A percentile compares a stretch with the other conserved stretches of the same genome.
Conservation (phyloP, 2,888 invertebrate genomes). For the Acronicta leporina region DNA sequence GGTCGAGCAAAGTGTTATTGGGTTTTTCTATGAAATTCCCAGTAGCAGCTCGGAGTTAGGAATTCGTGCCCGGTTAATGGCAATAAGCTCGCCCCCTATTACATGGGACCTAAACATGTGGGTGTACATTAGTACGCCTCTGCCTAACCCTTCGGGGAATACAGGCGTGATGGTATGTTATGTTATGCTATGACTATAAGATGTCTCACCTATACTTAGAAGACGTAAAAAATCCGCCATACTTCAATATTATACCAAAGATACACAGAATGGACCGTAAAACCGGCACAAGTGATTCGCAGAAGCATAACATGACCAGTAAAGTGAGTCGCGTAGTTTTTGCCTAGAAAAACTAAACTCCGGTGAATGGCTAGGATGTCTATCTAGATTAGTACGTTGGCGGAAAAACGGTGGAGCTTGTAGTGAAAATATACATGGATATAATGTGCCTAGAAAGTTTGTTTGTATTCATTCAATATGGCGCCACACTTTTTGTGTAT, state of each 20-base stretch:
- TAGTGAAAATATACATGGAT: not conserved
- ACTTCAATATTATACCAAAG: not conserved
- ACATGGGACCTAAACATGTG: too few species aligned
- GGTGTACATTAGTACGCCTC: too few species aligned
- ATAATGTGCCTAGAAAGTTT: not conserved
- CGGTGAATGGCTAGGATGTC: conserved; percentile 63
- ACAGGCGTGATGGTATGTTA: too few species aligned
- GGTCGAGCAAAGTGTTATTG: too few species aligned
- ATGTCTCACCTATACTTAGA: not conserved
- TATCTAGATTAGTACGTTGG: conserved; percentile 65
- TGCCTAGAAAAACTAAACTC: conserved; percentile 61
- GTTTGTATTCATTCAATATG: not conserved
- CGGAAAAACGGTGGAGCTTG: conserved; percentile 26
- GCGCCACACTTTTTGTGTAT: too few species aligned
- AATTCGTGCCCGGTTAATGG: too few species aligned
- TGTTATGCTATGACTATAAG: too few species aligned
- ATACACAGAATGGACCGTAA: conserved; percentile 5
- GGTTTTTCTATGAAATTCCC: too few species aligned
- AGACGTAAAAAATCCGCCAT: not conserved
- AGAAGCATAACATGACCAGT: conserved; percentile 51
- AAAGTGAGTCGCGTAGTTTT: conserved; percentile 51
- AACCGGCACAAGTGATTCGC: conserved; percentile 35
- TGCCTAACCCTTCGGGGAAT: too few species aligned
- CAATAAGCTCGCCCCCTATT: too few species aligned
- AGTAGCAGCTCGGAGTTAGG: too few species aligned